These are phyloP conservation scores for Erpornis zantholeuca DNA, from an alignment of 2,113 vertebrate species.

Conservation along the genomic window DNA sequence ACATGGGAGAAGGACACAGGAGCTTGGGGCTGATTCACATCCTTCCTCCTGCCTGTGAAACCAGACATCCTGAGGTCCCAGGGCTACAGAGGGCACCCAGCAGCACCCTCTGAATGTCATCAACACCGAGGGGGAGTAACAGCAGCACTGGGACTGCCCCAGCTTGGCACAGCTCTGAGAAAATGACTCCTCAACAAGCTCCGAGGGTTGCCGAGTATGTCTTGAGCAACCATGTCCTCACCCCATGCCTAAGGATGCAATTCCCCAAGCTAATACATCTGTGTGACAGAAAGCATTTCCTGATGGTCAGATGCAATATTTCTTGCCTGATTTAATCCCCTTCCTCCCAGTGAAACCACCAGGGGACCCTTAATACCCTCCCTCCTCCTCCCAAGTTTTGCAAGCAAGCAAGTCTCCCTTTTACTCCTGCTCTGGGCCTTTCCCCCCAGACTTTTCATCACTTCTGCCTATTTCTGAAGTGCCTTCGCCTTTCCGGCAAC, in stretches of 20 bases:
- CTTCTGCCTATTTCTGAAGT: not conserved
- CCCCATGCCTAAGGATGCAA: not conserved
- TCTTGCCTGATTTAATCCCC: conserved; percentile 1
- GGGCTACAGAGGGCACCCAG: not conserved
- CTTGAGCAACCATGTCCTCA: not conserved
- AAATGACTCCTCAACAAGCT: not conserved
- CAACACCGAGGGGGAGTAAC: too few relatives aligned
- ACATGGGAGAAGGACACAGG: rapidly evolving
- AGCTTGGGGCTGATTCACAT: not conserved
- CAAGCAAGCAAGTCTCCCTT: not conserved
- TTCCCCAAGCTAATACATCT: not conserved
- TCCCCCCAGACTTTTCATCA: not conserved
- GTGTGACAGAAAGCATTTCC: conserved; percentile 21
- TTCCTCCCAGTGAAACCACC: not conserved
- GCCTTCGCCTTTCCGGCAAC: not conserved
- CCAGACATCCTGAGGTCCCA: rapidly evolving
- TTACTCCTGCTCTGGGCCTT: not conserved
- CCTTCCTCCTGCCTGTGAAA: not conserved
- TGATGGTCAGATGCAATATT: not conserved
- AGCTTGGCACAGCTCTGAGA: not conserved
- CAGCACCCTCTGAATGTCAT: not conserved
- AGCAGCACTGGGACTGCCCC: not conserved
- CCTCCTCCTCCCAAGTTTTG: not conserved
- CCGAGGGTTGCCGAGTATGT: rapidly evolving
- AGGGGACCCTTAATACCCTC: not conserved